Percentiles rank a stretch among this genome's conserved stretches.
Evolutionary conservation across 2,888 invertebrate species (phyloP).

Genomic region (Actias luna): DNA sequence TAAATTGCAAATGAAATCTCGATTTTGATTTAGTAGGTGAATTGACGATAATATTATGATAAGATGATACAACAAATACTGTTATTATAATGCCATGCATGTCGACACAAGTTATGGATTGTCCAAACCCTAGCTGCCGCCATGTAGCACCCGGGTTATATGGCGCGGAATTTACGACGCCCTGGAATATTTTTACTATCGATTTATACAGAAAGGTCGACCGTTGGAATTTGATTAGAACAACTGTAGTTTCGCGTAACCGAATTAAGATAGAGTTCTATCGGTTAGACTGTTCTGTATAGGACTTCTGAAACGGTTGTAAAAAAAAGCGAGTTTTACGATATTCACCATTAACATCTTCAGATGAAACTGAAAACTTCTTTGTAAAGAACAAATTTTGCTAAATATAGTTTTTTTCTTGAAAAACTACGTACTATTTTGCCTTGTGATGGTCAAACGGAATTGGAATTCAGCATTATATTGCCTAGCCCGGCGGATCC

Average conservation of each 20-base stretch:
- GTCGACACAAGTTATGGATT: neutral
- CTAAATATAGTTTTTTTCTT: neutral
- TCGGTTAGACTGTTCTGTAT: neutral
- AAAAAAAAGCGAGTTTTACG: neutral
- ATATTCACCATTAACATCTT: neutral
- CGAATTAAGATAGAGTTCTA: neutral
- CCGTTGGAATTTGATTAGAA: conserved; percentile 10
- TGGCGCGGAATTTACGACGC: conserved; percentile 42
- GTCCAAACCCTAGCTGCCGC: neutral
- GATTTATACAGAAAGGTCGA: conserved; percentile 16
- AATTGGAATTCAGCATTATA: no score
- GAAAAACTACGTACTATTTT: no score
- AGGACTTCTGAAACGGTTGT: neutral
- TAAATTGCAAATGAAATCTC: neutral
- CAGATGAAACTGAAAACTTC: neutral
- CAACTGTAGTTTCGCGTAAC: conserved; percentile 10
- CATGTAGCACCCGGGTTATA: conserved; percentile 39
- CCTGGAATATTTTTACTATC: conserved; percentile 19
- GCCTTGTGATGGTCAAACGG: no score
- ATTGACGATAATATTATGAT: neutral
- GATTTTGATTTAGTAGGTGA: neutral
- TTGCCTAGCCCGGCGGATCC: no score
- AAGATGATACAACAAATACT: neutral
- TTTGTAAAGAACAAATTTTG: neutral
- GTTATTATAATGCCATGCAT: neutral